Evolutionary conservation across 2,797 vertebrate genomes (phyloP).

Genomic region (Megalops cyprinoides): DNA sequence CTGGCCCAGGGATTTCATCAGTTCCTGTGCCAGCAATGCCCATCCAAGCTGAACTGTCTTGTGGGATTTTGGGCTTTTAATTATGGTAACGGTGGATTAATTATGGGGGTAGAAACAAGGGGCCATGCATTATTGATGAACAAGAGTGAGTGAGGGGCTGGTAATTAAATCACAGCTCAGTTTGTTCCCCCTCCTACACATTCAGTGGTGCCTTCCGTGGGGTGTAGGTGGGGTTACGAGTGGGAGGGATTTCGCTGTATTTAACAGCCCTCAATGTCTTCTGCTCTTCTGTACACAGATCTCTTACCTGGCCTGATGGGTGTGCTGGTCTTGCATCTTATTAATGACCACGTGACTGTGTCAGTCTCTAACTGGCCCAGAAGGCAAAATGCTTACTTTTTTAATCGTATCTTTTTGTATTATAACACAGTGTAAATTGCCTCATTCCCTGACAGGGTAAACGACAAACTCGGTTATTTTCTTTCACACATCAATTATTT

Average conservation of each 20-base stretch:
- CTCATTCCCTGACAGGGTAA: too few species aligned
- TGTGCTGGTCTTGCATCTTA: background rate
- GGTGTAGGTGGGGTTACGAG: constrained; percentile 35
- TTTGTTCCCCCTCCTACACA: constrained; percentile 75
- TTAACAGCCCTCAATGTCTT: background rate
- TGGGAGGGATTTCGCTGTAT: background rate
- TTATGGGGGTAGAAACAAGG: constrained; percentile 87
- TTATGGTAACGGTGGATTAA: constrained; percentile 91
- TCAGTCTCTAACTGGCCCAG: background rate
- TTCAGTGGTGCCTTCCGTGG: constrained; percentile 57
- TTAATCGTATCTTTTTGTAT: background rate
- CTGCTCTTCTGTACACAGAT: background rate
- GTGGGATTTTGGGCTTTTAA: constrained; percentile 89
- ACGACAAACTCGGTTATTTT: background rate
- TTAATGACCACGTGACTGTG: background rate
- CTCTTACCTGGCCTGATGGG: background rate
- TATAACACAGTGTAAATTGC: too few species aligned
- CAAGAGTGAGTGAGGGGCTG: constrained; percentile 82
- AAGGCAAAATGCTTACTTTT: background rate
- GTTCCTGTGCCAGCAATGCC: constrained; percentile 69
- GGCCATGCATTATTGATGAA: constrained; percentile 88
- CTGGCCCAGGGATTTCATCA: constrained; percentile 61
- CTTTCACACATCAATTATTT: background rate
- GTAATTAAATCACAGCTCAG: constrained; percentile 87
- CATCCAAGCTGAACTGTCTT: constrained; percentile 78